These are phyloP conservation scores for Serrognathus titanus DNA, from an alignment of 2,888 invertebrate genomes.

Conservation along the genomic window DNA sequence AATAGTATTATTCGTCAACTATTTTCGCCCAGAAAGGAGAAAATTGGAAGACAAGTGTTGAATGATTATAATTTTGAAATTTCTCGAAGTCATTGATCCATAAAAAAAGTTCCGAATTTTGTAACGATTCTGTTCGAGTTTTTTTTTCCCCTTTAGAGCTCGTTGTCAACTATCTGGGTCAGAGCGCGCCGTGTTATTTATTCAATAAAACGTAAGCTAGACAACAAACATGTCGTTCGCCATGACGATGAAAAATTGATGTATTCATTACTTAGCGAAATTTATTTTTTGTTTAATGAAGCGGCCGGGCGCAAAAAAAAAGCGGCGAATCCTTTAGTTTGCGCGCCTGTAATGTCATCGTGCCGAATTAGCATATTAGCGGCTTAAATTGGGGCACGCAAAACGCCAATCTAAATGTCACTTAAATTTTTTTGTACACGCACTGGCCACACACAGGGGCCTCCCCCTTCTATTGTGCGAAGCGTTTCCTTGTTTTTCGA, in stretches of 20 bases:
- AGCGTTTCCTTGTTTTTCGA: conserved; percentile 31
- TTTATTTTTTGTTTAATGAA: conserved; percentile 1
- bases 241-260: background rate
- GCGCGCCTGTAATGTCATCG: background rate
- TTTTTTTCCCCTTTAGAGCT: no score
- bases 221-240: conserved; percentile 1
- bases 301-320: background rate
- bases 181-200: background rate
- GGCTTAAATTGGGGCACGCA: conserved; percentile 23
- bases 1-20: no score
- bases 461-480: conserved; percentile 18
- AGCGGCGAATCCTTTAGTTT: background rate
- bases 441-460: conserved; percentile 11
- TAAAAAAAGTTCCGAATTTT: no score
- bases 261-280: background rate
- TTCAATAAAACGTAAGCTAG: background rate
- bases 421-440: conserved; percentile 26
- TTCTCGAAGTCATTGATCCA: no score
- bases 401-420: conserved; percentile 32
- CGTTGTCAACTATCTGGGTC: background rate
- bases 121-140: no score
- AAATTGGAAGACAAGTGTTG: no score
- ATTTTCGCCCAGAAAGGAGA: no score
- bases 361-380: conserved; percentile 25
- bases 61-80: no score